Evolutionary conservation across 2,113 vertebrate genomes (phyloP).

Genomic region (Pygoscelis antarcticus): DNA sequence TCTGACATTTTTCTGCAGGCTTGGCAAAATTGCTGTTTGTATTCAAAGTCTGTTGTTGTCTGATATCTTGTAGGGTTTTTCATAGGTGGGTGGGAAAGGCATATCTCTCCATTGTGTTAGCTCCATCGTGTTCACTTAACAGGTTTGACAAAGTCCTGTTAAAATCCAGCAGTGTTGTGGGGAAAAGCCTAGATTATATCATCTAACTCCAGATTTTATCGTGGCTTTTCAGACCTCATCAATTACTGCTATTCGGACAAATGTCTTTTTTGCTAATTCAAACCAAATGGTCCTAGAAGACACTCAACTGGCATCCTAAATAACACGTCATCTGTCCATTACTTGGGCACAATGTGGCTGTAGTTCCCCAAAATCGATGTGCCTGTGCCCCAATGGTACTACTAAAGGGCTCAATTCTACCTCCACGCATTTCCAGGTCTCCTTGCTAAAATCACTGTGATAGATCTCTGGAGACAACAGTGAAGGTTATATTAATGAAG

Average conservation of each 20-base stretch:
- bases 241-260: background rate
- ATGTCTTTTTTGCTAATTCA: slow-evolving; percentile 25
- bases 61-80: background rate
- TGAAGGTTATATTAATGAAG: background rate
- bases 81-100: background rate
- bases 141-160: background rate
- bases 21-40: background rate
- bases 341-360: background rate
- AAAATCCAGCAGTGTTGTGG: background rate
- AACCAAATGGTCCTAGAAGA: slow-evolving; percentile 13
- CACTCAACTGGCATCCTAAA: background rate
- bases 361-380: background rate
- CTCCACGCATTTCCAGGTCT: background rate
- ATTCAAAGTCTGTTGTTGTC: background rate
- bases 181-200: background rate
- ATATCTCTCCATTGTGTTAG: background rate
- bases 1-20: background rate
- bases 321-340: background rate
- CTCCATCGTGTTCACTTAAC: background rate
- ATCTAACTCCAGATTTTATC: background rate
- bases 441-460: background rate
- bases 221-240: background rate
- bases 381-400: background rate
- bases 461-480: background rate
- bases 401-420: background rate